phyloP scores from a whole-genome alignment of 2,888 invertebrate species.

The Dasysyrphus tricinctus region DNA sequence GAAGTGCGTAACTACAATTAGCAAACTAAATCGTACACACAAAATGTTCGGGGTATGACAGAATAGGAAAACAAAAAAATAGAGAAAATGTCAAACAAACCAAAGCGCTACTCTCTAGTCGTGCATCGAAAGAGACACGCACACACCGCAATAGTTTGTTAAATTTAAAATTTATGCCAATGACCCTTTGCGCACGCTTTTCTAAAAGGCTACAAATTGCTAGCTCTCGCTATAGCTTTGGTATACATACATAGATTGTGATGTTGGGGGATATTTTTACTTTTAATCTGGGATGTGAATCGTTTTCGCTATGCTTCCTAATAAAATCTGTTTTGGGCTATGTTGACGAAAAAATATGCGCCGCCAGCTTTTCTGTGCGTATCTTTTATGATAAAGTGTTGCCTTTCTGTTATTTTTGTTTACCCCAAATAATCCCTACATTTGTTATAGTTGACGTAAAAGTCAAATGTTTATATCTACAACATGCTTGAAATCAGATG shows the following conservation, averaged over 20 bases:
- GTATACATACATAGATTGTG: conserved; percentile 28
- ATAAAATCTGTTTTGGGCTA: conserved; percentile 45
- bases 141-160: conserved; percentile 70
- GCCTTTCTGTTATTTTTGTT: neutral
- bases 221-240: conserved; percentile 41
- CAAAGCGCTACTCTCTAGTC: conserved; percentile 1
- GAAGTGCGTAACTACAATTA: conserved; percentile 72
- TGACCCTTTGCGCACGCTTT: conserved; percentile 76
- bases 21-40: conserved; percentile 67
- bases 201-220: conserved; percentile 23
- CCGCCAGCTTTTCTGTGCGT: conserved; percentile 13
- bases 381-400: conserved; percentile 3
- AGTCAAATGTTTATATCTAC: neutral
- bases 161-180: conserved; percentile 78
- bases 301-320: conserved; percentile 65
- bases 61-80: conserved; percentile 20
- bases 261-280: conserved; percentile 74
- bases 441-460: neutral
- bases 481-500: too few species aligned
- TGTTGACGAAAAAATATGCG: conserved; percentile 61
- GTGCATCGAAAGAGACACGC: conserved; percentile 23
- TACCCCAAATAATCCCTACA: neutral
- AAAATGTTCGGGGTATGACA: conserved; percentile 36
- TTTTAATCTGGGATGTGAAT: conserved; percentile 74
- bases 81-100: conserved; percentile 63